Conservation (phyloP, 2,113 vertebrate genomes). For the Damaliscus lunatus region DNA sequence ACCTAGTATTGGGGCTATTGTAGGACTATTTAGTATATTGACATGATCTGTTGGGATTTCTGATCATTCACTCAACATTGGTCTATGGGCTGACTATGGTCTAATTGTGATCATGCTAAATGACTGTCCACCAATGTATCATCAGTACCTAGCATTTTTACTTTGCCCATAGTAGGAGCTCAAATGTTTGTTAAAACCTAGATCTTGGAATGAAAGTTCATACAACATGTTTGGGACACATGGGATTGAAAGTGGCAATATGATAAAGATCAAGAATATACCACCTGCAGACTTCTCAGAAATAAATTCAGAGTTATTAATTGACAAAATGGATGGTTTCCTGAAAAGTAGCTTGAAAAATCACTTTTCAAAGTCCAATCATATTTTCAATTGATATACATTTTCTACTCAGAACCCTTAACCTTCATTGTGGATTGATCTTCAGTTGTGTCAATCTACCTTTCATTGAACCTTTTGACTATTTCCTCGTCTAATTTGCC, state of each 20-base stretch:
- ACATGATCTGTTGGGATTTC: background rate
- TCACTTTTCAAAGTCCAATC: constrained; percentile 8
- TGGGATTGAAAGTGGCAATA: background rate
- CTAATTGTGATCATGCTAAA: background rate
- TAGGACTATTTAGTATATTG: background rate
- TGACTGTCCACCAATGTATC: background rate
- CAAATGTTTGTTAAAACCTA: background rate
- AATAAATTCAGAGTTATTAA: constrained; percentile 20
- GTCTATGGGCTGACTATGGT: background rate
- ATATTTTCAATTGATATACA: constrained; percentile 63
- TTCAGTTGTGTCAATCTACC: background rate
- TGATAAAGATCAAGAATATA: background rate
- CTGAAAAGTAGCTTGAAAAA: constrained; percentile 51
- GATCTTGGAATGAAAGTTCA: background rate
- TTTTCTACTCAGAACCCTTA: constrained; percentile 47
- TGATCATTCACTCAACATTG: background rate
- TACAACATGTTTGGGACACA: background rate
- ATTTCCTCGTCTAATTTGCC: constrained; percentile 1
- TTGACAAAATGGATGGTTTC: constrained; percentile 30
- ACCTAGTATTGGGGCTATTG: background rate
- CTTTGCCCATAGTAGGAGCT: background rate
- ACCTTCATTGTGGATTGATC: constrained; percentile 49
- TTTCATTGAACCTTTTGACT: constrained; percentile 51
- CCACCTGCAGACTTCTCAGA: background rate
- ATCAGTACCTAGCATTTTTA: background rate